A percentile compares a stretch with the other conserved stretches of the same genome.
These are phyloP conservation scores for Siniperca chuatsi DNA, from an alignment of 2,113 vertebrate genomes.

Conservation along the genomic window DNA sequence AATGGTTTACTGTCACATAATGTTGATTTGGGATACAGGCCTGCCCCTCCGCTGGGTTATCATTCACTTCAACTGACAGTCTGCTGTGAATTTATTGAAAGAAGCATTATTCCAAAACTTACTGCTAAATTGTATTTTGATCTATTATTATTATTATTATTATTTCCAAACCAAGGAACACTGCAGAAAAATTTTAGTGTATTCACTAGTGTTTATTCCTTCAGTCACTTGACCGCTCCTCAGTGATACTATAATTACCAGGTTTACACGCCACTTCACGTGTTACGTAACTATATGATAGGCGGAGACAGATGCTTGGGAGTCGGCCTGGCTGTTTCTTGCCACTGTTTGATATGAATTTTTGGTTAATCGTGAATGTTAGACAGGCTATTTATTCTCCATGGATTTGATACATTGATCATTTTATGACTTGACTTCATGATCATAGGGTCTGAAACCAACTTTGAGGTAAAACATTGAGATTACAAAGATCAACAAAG, in stretches of 20 bases:
- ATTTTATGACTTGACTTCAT: not conserved
- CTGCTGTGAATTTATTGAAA: not conserved
- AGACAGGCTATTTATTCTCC: not conserved
- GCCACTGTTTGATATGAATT: not conserved
- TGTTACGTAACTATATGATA: conserved; percentile 34
- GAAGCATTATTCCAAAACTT: not conserved
- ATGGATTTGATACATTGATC: not conserved
- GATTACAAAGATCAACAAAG: not conserved
- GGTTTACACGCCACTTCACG: not conserved
- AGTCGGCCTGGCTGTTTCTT: not conserved
- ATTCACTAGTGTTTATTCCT: not conserved
- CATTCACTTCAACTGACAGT: not conserved
- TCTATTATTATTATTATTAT: not conserved
- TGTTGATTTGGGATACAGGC: not conserved
- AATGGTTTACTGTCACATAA: not conserved
- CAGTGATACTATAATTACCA: not conserved
- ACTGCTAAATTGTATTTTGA: not conserved
- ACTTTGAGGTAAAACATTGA: not conserved
- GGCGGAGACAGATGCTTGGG: not conserved
- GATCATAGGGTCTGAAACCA: not conserved
- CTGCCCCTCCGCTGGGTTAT: not conserved
- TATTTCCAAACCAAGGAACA: not conserved
- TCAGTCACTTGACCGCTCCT: conserved; percentile 3
- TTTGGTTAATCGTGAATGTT: not conserved
- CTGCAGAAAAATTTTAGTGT: not conserved